A percentile compares a stretch with the other conserved stretches of the same genome.
Conservation (phyloP, 2,797 vertebrate genomes). For the Silurus aristotelis region DNA sequence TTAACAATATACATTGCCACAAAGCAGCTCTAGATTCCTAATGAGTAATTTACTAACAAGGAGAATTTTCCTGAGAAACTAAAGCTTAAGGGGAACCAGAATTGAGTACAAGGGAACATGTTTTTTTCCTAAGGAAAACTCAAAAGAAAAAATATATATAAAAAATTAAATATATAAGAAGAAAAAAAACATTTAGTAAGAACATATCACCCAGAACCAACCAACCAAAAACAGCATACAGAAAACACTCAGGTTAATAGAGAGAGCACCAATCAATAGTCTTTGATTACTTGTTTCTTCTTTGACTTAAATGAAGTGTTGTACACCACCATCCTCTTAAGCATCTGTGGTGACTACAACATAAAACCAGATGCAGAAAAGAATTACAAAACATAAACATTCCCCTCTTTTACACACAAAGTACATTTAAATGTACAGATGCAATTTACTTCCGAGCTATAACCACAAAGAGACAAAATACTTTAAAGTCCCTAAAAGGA, state of each 20-base stretch:
- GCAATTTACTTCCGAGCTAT: not conserved
- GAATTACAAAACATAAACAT: slow-evolving; percentile 15
- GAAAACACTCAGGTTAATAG: slow-evolving; percentile 25
- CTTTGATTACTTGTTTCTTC: slow-evolving; percentile 87
- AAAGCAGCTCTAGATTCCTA: not conserved
- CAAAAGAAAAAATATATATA: not conserved
- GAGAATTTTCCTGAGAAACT: not conserved
- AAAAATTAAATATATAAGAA: not conserved
- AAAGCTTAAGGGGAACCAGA: not conserved
- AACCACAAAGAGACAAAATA: not conserved
- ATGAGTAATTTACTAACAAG: not conserved
- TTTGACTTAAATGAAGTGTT: slow-evolving; percentile 91
- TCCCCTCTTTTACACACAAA: slow-evolving; percentile 9
- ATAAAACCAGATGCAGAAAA: slow-evolving; percentile 53
- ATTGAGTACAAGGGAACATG: not conserved
- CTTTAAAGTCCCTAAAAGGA: too few species aligned
- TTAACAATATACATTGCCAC: not conserved
- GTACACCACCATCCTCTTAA: slow-evolving; percentile 98
- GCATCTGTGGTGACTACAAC: slow-evolving; percentile 95
- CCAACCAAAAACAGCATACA: not conserved
- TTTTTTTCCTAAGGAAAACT: not conserved
- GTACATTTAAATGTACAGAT: slow-evolving; percentile 15
- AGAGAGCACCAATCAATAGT: not conserved
- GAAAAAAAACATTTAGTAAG: not conserved
- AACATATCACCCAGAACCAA: not conserved